phyloP scores from a whole-genome alignment of 2,888 invertebrate genomes.

The Fissipunctia ypsillon region DNA sequence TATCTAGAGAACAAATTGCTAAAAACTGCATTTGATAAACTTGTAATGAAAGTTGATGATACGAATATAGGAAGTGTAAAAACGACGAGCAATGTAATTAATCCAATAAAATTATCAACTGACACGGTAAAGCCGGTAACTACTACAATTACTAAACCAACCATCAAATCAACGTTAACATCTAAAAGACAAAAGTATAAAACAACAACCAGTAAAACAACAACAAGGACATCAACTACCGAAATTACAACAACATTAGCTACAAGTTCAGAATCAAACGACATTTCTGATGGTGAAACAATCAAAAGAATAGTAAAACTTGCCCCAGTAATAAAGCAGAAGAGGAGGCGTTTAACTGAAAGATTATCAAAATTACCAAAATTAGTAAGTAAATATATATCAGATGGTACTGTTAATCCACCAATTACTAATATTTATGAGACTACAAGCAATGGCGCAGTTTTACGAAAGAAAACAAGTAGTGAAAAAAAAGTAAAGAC shows the following conservation, averaged over 20 bases:
- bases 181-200: not conserved
- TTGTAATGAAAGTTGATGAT: not conserved
- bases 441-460: not conserved
- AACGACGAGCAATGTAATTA: not conserved
- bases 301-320: conserved; percentile 3
- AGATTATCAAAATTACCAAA: not conserved
- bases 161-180: not conserved
- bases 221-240: not conserved
- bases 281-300: conserved; percentile 21
- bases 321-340: not conserved
- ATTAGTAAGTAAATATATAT: conserved; percentile 4
- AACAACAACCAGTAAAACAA: conserved; percentile 13
- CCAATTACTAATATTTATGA: not conserved
- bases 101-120: not conserved
- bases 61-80: not conserved
- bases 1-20: conserved; percentile 25
- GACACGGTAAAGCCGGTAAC: not conserved
- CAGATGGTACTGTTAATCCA: not conserved
- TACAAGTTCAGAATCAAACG: conserved; percentile 15
- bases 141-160: not conserved
- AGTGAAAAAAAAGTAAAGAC: conserved; percentile 22
- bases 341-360: conserved; percentile 1
- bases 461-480: conserved; percentile 5
- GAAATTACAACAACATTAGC: not conserved
- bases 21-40: conserved; percentile 16